phyloP scores from a whole-genome alignment of 1,140 invertebrate species.

The Mizuhopecten yessoensis region DNA sequence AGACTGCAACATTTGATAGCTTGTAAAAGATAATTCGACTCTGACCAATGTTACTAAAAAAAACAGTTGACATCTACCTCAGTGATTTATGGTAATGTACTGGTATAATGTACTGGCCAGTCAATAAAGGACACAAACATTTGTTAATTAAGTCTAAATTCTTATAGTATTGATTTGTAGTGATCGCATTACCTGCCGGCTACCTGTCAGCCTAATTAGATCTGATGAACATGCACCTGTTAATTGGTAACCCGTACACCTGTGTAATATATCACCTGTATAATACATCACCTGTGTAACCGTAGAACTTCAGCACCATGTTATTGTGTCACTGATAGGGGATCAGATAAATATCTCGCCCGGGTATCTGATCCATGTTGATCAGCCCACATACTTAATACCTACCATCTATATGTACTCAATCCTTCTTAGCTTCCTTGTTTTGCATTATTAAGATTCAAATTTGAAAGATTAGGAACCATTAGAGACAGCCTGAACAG shows the following conservation, averaged over 20 bases:
- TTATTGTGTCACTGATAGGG: not conserved
- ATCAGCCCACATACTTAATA: not conserved
- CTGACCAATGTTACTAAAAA: not conserved
- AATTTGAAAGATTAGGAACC: not conserved
- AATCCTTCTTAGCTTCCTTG: not conserved
- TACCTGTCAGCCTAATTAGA: conserved; percentile 17
- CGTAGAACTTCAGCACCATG: not conserved
- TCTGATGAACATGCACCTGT: conserved; percentile 3
- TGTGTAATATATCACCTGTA: too few species aligned
- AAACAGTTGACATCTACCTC: not conserved
- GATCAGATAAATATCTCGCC: not conserved
- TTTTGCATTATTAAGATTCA: not conserved
- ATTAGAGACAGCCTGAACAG: not conserved
- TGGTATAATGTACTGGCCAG: not conserved
- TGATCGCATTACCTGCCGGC: not conserved
- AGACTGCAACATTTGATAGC: too few species aligned
- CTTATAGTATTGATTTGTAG: conserved; percentile 11
- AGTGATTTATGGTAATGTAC: not conserved
- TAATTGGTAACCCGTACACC: conserved; percentile 20
- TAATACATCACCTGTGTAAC: not conserved
- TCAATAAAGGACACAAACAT: not conserved
- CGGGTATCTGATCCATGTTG: not conserved
- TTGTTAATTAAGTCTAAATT: conserved; percentile 20
- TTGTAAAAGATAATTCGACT: not conserved
- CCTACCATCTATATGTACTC: not conserved